These are phyloP conservation scores for Tokudaia tokunoshimensis DNA, from an alignment of 2,797 vertebrate genomes.

Conservation along the genomic window DNA sequence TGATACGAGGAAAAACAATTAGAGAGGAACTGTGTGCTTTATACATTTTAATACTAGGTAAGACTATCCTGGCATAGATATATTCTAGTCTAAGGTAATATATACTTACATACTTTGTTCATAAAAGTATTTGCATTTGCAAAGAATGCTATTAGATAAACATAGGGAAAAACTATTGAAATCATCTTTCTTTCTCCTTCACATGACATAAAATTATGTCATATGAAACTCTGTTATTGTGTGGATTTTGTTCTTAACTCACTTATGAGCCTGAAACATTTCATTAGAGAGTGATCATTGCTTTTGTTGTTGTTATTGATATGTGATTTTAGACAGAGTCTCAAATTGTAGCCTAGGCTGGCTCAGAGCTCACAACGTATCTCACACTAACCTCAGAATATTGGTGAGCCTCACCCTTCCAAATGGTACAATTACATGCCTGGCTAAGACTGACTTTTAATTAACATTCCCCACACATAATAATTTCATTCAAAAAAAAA, in stretches of 20 bases:
- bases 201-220: background rate
- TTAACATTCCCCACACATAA: background rate
- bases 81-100: background rate
- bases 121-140: conserved; percentile 5
- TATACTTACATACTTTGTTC: background rate
- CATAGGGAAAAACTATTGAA: background rate
- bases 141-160: conserved; percentile 21
- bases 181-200: background rate
- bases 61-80: background rate
- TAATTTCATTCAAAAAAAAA: conserved; percentile 5
- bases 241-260: conserved; percentile 43
- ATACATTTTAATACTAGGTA: background rate
- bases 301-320: background rate
- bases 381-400: background rate
- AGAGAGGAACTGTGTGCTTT: background rate
- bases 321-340: background rate
- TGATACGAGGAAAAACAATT: background rate
- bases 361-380: background rate
- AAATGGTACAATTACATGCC: background rate
- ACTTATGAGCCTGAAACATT: background rate
- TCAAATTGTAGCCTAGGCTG: background rate
- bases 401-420: background rate
- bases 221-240: conserved; percentile 11
- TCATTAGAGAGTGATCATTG: background rate
- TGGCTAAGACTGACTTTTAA: background rate